Conservation (phyloP, 2,113 vertebrate genomes). For the Phrynocephalus versicolor region DNA sequence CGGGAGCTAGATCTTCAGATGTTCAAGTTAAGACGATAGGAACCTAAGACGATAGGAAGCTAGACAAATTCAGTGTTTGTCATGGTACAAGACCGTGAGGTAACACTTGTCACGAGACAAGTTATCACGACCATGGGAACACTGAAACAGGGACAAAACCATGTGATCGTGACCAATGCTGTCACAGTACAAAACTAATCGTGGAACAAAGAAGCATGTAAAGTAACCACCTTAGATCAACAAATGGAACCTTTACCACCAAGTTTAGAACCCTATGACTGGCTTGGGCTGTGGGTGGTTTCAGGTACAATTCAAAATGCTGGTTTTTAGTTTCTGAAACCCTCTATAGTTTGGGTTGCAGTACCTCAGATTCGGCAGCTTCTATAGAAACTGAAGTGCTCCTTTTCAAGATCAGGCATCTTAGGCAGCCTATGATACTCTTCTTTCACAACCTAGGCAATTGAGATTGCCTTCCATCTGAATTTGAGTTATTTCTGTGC, state of each 20-base stretch:
- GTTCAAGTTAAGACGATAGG: not conserved
- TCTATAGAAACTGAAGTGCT: not conserved
- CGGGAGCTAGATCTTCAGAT: not conserved
- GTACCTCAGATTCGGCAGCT: not conserved
- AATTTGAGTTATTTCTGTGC: not conserved
- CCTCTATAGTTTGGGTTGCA: not conserved
- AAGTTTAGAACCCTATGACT: not conserved
- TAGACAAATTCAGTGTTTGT: too few species aligned
- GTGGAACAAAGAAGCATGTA: too few species aligned
- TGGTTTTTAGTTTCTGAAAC: not conserved
- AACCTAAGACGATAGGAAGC: too few species aligned
- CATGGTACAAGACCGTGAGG: too few species aligned
- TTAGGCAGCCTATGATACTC: not conserved
- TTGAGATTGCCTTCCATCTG: not conserved
- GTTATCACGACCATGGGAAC: too few species aligned
- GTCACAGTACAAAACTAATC: too few species aligned
- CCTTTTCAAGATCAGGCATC: not conserved
- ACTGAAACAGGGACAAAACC: too few species aligned
- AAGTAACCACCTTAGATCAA: too few species aligned
- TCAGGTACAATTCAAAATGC: not conserved
- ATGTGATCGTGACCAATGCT: too few species aligned
- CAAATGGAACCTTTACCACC: not conserved
- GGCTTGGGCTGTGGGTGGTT: not conserved
- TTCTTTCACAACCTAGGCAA: not conserved
- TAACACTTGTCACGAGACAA: too few species aligned